These are phyloP conservation scores for Gobio gobio DNA, from an alignment of 2,113 vertebrate species.

Conservation along the genomic window DNA sequence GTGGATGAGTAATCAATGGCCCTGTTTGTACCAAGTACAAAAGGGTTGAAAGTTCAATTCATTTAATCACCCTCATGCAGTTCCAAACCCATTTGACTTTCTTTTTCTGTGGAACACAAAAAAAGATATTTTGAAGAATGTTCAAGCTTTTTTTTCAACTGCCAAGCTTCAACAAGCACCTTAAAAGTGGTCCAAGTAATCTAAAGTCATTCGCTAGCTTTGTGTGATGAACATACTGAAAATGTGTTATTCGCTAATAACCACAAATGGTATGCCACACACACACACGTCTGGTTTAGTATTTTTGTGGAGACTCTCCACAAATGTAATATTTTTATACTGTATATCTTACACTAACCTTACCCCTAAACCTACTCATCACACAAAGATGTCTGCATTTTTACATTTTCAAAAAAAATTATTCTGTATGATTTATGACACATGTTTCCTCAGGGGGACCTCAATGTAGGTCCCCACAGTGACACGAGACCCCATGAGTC, in stretches of 20 bases:
- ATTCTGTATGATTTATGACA: too few species aligned
- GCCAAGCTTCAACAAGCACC: background rate
- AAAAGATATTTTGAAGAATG: background rate
- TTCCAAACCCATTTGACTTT: background rate
- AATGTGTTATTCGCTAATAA: background rate
- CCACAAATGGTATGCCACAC: background rate
- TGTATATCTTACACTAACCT: too few species aligned
- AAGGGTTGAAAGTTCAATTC: background rate
- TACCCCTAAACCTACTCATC: too few species aligned
- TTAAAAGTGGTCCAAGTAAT: background rate
- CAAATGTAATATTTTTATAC: too few species aligned
- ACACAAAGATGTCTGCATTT: too few species aligned
- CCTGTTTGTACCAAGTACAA: background rate
- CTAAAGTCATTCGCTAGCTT: background rate
- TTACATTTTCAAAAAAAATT: too few species aligned
- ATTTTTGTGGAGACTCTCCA: too few species aligned
- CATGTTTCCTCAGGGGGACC: too few species aligned
- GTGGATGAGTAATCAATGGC: constrained; percentile 10
- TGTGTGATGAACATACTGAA: background rate
- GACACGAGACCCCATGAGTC: too few species aligned
- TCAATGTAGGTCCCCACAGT: too few species aligned
- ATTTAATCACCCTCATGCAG: background rate
- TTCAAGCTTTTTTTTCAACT: background rate
- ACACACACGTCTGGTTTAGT: too few species aligned
- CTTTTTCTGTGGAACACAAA: background rate